Percentiles rank a stretch among this genome's conserved stretches.
phyloP scores from a whole-genome alignment of 2,888 invertebrate genomes.

The Gastracanthus pulcherrimus region DNA sequence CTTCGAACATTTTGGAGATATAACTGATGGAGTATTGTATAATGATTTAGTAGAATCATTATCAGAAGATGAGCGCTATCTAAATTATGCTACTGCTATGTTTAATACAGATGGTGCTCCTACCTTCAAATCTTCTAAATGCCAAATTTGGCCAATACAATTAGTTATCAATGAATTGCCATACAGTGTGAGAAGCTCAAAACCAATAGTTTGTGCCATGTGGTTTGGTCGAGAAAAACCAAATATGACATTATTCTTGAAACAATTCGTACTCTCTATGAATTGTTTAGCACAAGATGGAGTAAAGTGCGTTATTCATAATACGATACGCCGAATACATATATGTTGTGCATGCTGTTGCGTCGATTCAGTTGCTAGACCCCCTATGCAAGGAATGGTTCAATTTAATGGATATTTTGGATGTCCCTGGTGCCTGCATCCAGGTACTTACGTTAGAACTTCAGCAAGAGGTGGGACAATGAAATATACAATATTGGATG shows the following conservation, averaged over 20 bases:
- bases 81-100: too few species aligned
- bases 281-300: slow-evolving; percentile 19
- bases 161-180: too few species aligned
- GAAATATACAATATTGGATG: not conserved
- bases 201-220: too few species aligned
- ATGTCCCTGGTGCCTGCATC: slow-evolving; percentile 57
- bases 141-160: too few species aligned
- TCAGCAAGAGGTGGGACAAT: not conserved
- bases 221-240: slow-evolving; percentile 13
- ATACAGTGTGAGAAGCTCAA: too few species aligned
- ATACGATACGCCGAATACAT: slow-evolving; percentile 25
- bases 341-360: slow-evolving; percentile 37
- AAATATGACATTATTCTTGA: slow-evolving; percentile 33
- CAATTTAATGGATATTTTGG: slow-evolving; percentile 56
- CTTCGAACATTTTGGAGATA: too few species aligned
- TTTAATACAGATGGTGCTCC: too few species aligned
- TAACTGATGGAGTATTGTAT: too few species aligned
- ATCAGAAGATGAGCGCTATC: too few species aligned
- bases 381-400: slow-evolving; percentile 19
- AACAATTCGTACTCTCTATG: slow-evolving; percentile 20
- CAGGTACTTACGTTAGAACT: not conserved
- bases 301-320: slow-evolving; percentile 28
- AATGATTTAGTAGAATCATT: too few species aligned
- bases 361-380: too few species aligned
- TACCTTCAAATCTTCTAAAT: too few species aligned